Evolutionary conservation across 2,797 vertebrate genomes (phyloP).

Genomic region (Pseudochirops cupreus): DNA sequence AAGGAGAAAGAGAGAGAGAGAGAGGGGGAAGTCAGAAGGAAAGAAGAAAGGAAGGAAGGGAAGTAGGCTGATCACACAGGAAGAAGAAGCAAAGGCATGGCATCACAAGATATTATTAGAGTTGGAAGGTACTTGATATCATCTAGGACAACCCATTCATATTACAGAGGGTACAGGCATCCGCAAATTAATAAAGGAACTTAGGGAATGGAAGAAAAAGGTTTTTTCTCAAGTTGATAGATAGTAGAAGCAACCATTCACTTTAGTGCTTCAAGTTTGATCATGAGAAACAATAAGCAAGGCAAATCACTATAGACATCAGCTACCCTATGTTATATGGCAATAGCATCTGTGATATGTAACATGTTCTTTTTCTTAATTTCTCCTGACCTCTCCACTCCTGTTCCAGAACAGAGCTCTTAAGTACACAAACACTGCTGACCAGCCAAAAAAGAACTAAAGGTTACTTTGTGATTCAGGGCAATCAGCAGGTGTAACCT

Average conservation of each 20-base stretch:
- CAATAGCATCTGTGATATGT: background rate
- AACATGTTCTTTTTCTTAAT: background rate
- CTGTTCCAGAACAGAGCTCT: background rate
- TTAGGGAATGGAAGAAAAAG: background rate
- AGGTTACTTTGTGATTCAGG: conserved; percentile 17
- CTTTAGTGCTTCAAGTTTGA: background rate
- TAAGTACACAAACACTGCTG: background rate
- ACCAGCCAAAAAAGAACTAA: background rate
- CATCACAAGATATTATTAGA: background rate
- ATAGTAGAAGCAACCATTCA: background rate
- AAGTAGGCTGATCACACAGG: background rate
- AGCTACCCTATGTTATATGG: background rate
- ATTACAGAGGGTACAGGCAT: background rate
- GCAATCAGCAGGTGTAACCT: background rate
- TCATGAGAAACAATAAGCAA: background rate
- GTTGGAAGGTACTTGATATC: background rate
- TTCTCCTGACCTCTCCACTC: background rate
- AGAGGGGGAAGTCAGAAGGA: background rate
- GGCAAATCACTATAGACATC: background rate
- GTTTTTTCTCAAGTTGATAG: conserved; percentile 2
- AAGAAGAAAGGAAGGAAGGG: background rate
- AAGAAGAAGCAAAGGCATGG: background rate
- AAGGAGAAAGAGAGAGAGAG: background rate
- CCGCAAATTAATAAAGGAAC: conserved; percentile 30
- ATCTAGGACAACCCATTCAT: background rate